Evolutionary conservation across 2,797 vertebrate species (phyloP).

Genomic region (Lepus oiostolus): DNA sequence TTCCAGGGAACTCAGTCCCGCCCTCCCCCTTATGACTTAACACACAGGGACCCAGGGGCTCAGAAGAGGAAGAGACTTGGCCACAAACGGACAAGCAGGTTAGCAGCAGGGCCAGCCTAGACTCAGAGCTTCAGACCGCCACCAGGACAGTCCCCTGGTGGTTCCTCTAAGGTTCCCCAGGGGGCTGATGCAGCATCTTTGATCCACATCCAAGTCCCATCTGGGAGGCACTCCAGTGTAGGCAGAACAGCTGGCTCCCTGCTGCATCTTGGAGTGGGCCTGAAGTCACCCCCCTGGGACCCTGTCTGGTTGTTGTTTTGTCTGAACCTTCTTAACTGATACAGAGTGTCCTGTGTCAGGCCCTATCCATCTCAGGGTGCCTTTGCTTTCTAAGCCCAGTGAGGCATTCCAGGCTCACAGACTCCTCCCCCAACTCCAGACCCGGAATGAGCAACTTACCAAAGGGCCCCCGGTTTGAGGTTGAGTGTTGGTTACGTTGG

Average conservation of each 20-base stretch:
- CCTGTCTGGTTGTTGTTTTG: background rate
- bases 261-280: background rate
- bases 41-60: background rate
- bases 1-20: background rate
- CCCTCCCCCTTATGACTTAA: background rate
- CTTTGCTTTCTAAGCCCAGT: background rate
- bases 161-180: background rate
- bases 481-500: slow-evolving; percentile 19
- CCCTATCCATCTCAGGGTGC: background rate
- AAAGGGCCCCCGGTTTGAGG: background rate
- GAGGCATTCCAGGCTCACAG: background rate
- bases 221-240: background rate
- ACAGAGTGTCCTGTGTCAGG: background rate
- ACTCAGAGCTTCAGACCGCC: background rate
- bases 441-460: background rate
- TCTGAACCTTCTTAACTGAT: background rate
- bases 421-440: background rate
- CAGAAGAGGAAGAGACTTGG: background rate
- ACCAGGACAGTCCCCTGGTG: background rate
- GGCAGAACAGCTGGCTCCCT: background rate
- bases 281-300: background rate
- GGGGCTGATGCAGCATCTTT: background rate
- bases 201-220: background rate
- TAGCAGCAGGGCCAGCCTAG: background rate
- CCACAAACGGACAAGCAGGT: background rate